A percentile compares a stretch with the other conserved stretches of the same genome.
These are phyloP conservation scores for Synodontis membranacea DNA, from an alignment of 2,113 vertebrate genomes.

Conservation along the genomic window DNA sequence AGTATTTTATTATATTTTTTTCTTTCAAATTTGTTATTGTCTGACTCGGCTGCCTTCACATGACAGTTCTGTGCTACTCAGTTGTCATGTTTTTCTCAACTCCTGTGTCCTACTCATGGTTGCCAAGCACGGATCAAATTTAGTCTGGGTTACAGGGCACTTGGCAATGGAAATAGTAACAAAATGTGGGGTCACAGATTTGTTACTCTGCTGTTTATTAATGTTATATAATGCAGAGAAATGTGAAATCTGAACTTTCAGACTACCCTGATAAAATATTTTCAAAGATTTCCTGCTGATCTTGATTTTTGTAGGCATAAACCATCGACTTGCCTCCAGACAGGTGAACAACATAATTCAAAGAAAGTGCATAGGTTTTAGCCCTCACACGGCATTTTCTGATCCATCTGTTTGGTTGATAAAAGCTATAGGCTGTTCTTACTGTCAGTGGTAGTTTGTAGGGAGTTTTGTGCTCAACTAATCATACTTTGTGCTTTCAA, in stretches of 20 bases:
- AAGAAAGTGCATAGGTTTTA: too few relatives aligned
- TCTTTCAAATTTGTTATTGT: neutral
- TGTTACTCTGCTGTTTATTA: neutral
- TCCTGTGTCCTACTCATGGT: neutral
- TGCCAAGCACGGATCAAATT: neutral
- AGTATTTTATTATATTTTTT: too few relatives aligned
- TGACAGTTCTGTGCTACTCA: neutral
- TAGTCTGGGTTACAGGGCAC: neutral
- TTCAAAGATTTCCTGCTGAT: neutral
- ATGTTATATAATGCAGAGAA: neutral
- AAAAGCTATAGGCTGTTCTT: too few relatives aligned
- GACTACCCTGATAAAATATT: neutral
- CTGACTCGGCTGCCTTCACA: neutral
- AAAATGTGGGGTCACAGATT: neutral
- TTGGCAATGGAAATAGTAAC: neutral
- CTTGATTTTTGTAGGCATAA: neutral
- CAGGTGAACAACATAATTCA: too few relatives aligned
- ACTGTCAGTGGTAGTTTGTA: neutral
- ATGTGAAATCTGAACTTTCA: neutral
- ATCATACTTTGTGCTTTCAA: neutral
- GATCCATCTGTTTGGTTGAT: neutral
- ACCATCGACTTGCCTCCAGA: neutral
- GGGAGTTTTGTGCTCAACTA: neutral
- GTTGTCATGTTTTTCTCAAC: neutral
- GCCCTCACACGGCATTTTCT: neutral